Conservation (phyloP, 2,888 invertebrate genomes). For the Dryococelus australis region DNA sequence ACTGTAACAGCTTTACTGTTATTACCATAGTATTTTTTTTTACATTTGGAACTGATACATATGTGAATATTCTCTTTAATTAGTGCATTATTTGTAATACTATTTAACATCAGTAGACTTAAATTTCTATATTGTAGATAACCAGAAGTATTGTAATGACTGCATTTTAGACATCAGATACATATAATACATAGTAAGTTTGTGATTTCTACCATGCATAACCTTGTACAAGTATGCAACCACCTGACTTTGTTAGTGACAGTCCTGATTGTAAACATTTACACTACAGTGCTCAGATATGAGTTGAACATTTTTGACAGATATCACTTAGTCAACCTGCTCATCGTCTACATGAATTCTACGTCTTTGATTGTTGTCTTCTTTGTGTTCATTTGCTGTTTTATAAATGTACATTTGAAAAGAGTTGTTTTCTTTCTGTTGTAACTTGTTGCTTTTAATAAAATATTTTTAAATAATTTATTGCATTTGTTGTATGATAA, state of each 20-base stretch:
- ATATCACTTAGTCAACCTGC: not conserved
- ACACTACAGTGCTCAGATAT: no score
- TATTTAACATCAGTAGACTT: not conserved
- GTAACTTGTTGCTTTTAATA: conserved; percentile 13
- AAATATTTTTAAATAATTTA: not conserved
- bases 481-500: not conserved
- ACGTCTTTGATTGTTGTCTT: not conserved
- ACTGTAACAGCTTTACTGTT: not conserved
- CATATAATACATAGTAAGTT: not conserved
- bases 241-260: no score
- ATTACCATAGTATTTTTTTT: not conserved
- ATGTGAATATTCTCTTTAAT: not conserved
- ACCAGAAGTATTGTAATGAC: not conserved
- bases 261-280: no score
- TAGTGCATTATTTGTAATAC: not conserved
- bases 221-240: no score
- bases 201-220: not conserved
- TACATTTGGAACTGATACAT: not conserved
- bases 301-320: no score
- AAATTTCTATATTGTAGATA: not conserved
- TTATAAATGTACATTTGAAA: not conserved
- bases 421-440: not conserved
- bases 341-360: not conserved
- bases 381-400: not conserved
- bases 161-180: not conserved